Base-by-base conservation (phyloP, 2,888 invertebrate species). In the Toxonevra muliebris region DNA sequence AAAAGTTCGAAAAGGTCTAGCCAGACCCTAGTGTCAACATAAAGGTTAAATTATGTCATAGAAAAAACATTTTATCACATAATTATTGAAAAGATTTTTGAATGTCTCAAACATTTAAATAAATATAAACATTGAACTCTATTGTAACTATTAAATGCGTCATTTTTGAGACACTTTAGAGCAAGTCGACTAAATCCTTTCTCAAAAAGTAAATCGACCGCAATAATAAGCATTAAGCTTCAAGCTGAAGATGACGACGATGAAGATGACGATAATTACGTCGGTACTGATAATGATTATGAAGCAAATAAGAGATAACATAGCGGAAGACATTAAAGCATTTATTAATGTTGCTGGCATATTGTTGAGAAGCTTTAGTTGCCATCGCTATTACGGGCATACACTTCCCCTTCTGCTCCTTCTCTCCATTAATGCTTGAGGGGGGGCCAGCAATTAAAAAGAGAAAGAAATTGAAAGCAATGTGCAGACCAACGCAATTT, bases 301-400 rank as follows among this genome's bases (percentile, higher is more conserved):
- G 48, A 15, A 48, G 48, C 4, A 48, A 48, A 48, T 3, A 48
- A n/a, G 15, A 48, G 12, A 48, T 15, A 48, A 48, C 17, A 12
- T 11, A 5, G 17, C 53, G 53, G 53, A 53, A 53, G 53, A 53
- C 53, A 53, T 53, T 53, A 53, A 53, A 53, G 53, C 53, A 19
- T 53, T 53, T 53, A 53, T 53, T 53, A 53, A 53, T 53, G 53
- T 13, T 2, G 30, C 30, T 30, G 30, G 3, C 30, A 30, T 30
- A 30, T 30, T 30, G 30, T 7, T 30, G 30, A 30, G 30, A 30
- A 30, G 30, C 30, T 30, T 30, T 30, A 30, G 30, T 30, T 30
- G 30, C 30, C 30, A 30, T 30, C 3, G 30, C 30, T 30, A 30
- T 30, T 30, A 30, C 2, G 30, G 30, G 30, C 7, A 30, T 30